phyloP scores from a whole-genome alignment of 2,888 invertebrate species.

The Trisateles emortualis region DNA sequence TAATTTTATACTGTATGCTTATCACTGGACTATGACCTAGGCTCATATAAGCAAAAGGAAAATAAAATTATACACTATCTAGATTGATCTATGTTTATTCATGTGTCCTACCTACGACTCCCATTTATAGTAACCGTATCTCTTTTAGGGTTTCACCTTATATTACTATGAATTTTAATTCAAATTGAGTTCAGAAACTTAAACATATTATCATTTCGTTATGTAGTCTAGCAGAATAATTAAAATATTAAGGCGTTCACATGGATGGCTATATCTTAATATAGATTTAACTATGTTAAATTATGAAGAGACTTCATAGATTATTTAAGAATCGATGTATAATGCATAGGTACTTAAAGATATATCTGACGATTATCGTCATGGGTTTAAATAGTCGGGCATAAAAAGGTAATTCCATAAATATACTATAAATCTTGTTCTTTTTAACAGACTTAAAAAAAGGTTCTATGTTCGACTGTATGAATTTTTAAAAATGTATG shows the following conservation, averaged over 20 bases:
- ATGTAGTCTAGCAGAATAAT: neutral
- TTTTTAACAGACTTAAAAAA: no score
- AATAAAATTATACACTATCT: neutral
- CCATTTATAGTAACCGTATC: constrained; percentile 2
- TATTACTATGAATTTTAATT: neutral
- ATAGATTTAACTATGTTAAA: neutral
- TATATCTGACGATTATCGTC: neutral
- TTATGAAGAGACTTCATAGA: neutral
- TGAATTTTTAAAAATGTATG: no score
- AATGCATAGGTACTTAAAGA: neutral
- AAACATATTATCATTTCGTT: neutral
- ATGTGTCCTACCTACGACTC: constrained; percentile 1
- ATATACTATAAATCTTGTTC: no score
- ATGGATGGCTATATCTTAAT: constrained; percentile 4
- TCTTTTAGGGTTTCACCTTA: constrained; percentile 4
- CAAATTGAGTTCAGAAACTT: neutral
- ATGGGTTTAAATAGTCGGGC: no score
- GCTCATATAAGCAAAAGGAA: neutral
- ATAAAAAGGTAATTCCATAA: no score
- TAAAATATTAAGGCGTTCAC: neutral
- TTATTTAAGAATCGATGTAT: neutral
- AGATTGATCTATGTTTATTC: constrained; percentile 3
- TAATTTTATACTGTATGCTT: neutral
- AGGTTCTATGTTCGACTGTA: no score
- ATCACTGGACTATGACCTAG: neutral